Evolutionary conservation across 2,888 invertebrate species (phyloP), one percentile per base, ranked within the genome.

Genomic region (Cenopis cana): DNA sequence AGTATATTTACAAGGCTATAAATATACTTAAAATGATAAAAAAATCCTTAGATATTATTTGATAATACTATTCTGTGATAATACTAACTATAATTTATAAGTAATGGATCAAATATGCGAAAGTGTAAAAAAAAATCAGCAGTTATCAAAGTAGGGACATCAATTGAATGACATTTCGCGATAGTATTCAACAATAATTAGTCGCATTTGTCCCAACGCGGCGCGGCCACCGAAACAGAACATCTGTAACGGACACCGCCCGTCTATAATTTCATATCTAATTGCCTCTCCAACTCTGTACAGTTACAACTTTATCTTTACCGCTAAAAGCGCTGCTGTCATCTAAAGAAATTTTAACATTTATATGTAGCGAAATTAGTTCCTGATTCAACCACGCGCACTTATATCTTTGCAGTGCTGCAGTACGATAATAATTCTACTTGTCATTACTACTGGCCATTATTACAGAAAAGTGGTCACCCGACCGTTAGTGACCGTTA

Each of bases 401-500:
- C 41, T 5, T 2, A 54, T 36, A 49, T 65, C 20, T 70, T 66
- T 65, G 70, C 33, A 29, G 54, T 65, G 65, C 59, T 57, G 9
- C 18, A 46, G 55, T 56, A 67, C 71, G 49, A 71, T 71, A 69
- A 81, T 79, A 78, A 80, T 82, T 80, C 74, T 75, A 76, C 77
- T 80, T 78, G 78, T 79, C 77, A 81, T 82, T 81, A 82, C 71
- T 61, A 74, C 69, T 73, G 73, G 41, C 69, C 73, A 59, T 68
- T 76, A 74, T 76, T 79, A 79, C 78, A 79, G 76, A 77, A 80
- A 81, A 80, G 74, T 78, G 76, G 75, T 76, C 73, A 57, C 67
- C 61, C 62, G 64, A 78, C 83, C 80, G 85, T 84, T 86, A 85
- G 64, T 65, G 73, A 80, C 82, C 81, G 85, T 81, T 82, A 83